Percentiles rank a stretch among this genome's conserved stretches.
Evolutionary conservation across 2,797 vertebrate species (phyloP).

Genomic region (Rhodeus uyekii): DNA sequence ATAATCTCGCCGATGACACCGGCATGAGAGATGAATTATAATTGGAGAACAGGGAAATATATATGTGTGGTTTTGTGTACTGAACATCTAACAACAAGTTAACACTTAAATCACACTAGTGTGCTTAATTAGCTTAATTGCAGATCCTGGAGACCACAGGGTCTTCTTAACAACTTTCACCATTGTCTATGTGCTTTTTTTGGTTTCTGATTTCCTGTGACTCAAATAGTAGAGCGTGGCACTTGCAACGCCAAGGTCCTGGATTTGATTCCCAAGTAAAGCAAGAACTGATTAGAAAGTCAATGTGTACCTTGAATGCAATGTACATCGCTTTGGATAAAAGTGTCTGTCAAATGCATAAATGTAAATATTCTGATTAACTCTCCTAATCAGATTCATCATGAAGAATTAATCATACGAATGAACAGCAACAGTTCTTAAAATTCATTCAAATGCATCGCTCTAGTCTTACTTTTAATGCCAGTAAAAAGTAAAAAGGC

Average conservation of each 20-base stretch:
- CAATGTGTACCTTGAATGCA: too few relatives aligned
- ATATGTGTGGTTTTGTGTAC: conserved; percentile 24
- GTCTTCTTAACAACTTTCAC: conserved; percentile 15
- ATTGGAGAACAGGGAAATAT: conserved; percentile 37
- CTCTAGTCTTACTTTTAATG: not conserved
- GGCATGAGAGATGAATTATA: conserved; percentile 32
- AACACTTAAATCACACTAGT: conserved; percentile 28
- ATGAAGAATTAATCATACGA: not conserved
- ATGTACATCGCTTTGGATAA: too few relatives aligned
- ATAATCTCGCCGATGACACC: conserved; percentile 38
- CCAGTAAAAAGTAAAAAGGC: not conserved
- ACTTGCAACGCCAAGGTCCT: too few relatives aligned
- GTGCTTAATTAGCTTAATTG: conserved; percentile 38
- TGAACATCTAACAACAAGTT: conserved; percentile 11
- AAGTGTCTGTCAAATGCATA: too few relatives aligned
- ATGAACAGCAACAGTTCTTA: not conserved
- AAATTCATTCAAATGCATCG: not conserved
- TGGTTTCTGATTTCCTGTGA: too few relatives aligned
- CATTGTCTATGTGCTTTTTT: not conserved
- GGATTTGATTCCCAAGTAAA: too few relatives aligned
- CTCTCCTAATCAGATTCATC: not conserved
- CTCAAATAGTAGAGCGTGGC: too few relatives aligned
- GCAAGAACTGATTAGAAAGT: too few relatives aligned
- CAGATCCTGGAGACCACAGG: conserved; percentile 13
- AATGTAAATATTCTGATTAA: too few relatives aligned